Base-by-base conservation (phyloP, 1,140 invertebrate genomes). In the Drosophila tsacasi region DNA sequence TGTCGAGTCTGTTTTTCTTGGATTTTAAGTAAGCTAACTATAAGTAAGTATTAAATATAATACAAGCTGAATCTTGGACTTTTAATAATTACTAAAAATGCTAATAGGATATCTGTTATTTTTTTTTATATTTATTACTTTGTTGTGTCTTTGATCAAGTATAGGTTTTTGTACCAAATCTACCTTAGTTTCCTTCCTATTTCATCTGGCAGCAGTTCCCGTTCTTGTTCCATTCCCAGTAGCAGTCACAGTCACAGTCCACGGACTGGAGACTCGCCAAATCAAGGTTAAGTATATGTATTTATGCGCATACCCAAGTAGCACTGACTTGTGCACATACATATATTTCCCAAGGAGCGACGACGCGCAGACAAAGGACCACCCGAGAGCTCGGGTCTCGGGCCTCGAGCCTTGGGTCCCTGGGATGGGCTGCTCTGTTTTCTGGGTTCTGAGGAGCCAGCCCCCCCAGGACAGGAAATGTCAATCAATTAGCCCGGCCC, bases 241-340 rank as follows among this genome's bases (percentile, higher is more conserved):
- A 19, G 27, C 63, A 37, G 23, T 66, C 47, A 35, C 55, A 46
- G 54, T 69, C 67, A n/a, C 35, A 66, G 58, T 71, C 42, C 44
- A 19, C 30, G 44, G 50, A 27, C 79, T 68, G 52, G 63, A 65
- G 83, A 79, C 65, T 82, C 79, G 79, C 62, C 83, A 79, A 85
- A 85, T 85, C 83, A 85, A 85, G 83, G 83, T 79, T 85, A 85
- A 85, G 83, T 81, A 82, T 87, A 85, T 85, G 83, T 74, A 78
- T 72, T 78, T 85, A 86, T 81, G 65, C 68, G 47, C 61, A 84
- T 81, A 84, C 59, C 62, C 44, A 82, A 67, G 49, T 54, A 64
- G 62, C 30, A 10, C 55, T 19, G 50, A 77, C 52, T 68, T 19
- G 58, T 13, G 59, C 32, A 35, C 40, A 60, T 30, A 54, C 10